These are phyloP conservation scores for Gymnosoma rotundatum DNA, from an alignment of 2,888 invertebrate genomes.

Conservation along the genomic window DNA sequence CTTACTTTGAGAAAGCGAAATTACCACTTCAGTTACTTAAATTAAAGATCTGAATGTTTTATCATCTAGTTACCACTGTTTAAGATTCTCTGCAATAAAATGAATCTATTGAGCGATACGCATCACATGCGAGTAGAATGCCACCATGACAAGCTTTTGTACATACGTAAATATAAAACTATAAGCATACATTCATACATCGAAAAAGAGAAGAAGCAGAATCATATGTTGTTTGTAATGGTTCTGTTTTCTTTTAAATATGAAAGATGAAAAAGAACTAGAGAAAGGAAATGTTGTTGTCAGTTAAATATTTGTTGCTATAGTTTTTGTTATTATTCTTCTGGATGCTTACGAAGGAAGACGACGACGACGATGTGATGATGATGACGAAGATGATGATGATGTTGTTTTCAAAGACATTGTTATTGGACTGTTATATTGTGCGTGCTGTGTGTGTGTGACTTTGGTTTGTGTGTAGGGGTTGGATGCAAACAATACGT, in stretches of 20 bases:
- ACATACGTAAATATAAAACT: conserved; percentile 37
- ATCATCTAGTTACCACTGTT: not conserved
- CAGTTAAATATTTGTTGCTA: conserved; percentile 57
- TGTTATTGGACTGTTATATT: conserved; percentile 33
- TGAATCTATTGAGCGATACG: not conserved
- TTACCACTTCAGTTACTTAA: too few species aligned
- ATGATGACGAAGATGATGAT: conserved; percentile 40
- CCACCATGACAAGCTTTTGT: conserved; percentile 58
- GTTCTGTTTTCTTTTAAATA: conserved; percentile 37
- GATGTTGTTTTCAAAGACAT: conserved; percentile 46
- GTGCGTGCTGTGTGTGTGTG: not conserved
- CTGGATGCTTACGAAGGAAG: conserved; percentile 23
- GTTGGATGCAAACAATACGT: conserved; percentile 8
- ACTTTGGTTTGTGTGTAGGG: not conserved
- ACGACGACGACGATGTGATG: conserved; percentile 37
- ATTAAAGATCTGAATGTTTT: too few species aligned
- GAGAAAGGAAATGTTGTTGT: conserved; percentile 44
- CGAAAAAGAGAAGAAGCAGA: conserved; percentile 15
- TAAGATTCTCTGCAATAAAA: not conserved
- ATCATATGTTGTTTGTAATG: conserved; percentile 52
- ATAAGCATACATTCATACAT: conserved; percentile 7
- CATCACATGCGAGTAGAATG: conserved; percentile 3
- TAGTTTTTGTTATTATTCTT: conserved; percentile 61
- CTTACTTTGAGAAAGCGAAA: too few species aligned
- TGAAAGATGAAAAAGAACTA: conserved; percentile 32